phyloP scores from a whole-genome alignment of 1,140 invertebrate species.

The Rhyacophila brunnea region DNA sequence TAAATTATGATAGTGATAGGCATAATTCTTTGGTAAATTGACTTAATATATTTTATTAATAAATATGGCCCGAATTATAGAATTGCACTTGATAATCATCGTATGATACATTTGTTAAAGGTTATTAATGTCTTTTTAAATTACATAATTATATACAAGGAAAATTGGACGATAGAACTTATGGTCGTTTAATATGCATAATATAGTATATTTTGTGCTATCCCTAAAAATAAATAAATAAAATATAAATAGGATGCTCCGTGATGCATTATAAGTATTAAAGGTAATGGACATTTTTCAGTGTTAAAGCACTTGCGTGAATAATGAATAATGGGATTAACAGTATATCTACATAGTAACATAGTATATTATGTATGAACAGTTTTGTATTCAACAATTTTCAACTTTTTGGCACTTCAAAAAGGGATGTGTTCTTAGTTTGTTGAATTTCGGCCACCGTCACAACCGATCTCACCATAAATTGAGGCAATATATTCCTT shows the following conservation, averaged over 20 bases:
- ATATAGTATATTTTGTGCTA: constrained; percentile 16
- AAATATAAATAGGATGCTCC: not conserved
- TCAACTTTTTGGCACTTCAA: constrained; percentile 31
- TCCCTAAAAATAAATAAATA: constrained; percentile 12
- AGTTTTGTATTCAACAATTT: constrained; percentile 23
- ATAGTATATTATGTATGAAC: constrained; percentile 2
- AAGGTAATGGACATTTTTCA: constrained; percentile 18
- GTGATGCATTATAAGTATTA: constrained; percentile 4
- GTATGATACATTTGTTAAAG: not conserved
- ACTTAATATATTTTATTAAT: no score
- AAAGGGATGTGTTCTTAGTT: constrained; percentile 18
- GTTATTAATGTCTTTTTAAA: not conserved
- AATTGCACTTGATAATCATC: constrained; percentile 18
- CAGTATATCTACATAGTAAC: not conserved
- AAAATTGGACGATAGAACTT: constrained; percentile 11
- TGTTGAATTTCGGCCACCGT: constrained; percentile 27
- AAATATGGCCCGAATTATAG: constrained; percentile 6
- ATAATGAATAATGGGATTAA: constrained; percentile 18
- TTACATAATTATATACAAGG: not conserved
- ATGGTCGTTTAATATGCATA: constrained; percentile 12
- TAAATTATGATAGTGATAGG: no score
- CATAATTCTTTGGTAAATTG: no score
- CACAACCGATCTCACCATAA: constrained; percentile 27
- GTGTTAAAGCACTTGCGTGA: constrained; percentile 34
- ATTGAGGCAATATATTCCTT: constrained; percentile 3